Percentiles rank a stretch among this genome's conserved stretches.
Evolutionary conservation across 2,113 vertebrate species (phyloP).

Genomic region (Phodopus roborovskii): DNA sequence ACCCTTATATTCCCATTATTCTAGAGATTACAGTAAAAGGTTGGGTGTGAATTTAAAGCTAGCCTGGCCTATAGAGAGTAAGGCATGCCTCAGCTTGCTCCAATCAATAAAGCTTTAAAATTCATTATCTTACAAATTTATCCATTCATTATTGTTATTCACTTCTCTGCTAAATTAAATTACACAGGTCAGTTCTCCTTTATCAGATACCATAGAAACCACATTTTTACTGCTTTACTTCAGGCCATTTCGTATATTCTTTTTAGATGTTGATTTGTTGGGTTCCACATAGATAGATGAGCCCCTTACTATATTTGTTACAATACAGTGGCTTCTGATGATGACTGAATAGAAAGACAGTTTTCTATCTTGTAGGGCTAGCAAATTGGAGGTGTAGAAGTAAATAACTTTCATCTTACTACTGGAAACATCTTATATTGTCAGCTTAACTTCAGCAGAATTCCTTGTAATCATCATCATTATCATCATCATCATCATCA

Average conservation of each 20-base stretch:
- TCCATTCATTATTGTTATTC: neutral
- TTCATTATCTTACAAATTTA: neutral
- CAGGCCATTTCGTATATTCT: neutral
- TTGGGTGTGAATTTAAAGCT: neutral
- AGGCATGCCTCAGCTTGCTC: neutral
- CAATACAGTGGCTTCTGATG: neutral
- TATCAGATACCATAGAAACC: neutral
- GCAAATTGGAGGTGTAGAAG: neutral
- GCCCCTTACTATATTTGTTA: neutral
- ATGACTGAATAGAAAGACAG: neutral
- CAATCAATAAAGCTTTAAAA: neutral
- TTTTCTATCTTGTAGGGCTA: neutral
- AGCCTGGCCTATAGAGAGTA: neutral
- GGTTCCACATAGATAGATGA: neutral
- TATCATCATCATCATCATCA: neutral
- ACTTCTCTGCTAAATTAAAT: conserved; percentile 4
- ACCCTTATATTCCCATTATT: neutral
- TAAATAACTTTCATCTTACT: neutral
- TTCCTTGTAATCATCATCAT: neutral
- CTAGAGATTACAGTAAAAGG: neutral
- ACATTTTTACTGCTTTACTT: neutral
- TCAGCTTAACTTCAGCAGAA: neutral
- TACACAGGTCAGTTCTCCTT: neutral
- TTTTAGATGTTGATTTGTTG: neutral
- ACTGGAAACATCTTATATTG: neutral